Conservation (phyloP, 1,140 invertebrate genomes). For the Acyrthosiphon pisum region DNA sequence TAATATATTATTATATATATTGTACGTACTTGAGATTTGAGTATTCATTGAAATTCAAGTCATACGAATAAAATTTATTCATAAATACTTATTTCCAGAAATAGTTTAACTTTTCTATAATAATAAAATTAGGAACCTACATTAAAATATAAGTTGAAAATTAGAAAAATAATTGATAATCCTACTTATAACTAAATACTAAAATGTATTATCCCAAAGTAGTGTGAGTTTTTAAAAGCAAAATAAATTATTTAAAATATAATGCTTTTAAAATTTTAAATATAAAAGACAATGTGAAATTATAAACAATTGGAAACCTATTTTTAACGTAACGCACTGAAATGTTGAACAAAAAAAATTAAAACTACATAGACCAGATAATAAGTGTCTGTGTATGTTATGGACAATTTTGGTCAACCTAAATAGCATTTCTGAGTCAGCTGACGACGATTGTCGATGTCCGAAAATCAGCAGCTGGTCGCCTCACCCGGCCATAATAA, state of each 20-base stretch:
- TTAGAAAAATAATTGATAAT: too few species aligned
- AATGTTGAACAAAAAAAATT: background rate
- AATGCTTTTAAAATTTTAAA: too few species aligned
- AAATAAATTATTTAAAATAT: background rate
- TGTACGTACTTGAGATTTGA: too few species aligned
- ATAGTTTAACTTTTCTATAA: background rate
- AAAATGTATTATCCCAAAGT: background rate
- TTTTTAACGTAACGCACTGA: background rate
- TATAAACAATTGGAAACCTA: background rate
- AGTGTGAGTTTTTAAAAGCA: background rate
- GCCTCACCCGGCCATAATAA: background rate
- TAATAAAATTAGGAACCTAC: too few species aligned
- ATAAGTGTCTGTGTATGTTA: background rate
- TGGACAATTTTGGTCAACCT: background rate
- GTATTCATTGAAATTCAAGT: background rate
- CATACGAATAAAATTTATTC: background rate
- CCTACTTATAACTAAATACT: too few species aligned
- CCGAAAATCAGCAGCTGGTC: background rate
- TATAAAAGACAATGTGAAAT: background rate
- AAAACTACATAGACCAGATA: background rate
- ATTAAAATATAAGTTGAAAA: too few species aligned
- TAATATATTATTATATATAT: too few species aligned
- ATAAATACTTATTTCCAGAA: background rate
- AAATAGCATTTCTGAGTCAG: background rate
- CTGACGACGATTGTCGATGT: background rate